Conservation (phyloP, 1,140 invertebrate genomes). For the Lepidurus apus region DNA sequence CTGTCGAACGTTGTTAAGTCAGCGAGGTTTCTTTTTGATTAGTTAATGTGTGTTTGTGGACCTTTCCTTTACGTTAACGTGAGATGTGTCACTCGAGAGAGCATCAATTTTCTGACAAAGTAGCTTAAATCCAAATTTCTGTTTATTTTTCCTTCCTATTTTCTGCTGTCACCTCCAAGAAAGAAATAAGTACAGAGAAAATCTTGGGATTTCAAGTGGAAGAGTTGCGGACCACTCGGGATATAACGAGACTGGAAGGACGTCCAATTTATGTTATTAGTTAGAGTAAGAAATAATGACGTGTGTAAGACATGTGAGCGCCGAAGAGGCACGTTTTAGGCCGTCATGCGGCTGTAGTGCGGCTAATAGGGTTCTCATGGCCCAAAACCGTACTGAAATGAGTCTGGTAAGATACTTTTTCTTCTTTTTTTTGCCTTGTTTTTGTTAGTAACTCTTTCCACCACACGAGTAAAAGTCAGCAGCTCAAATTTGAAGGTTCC, state of each 20-base stretch:
- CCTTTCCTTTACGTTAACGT: not conserved
- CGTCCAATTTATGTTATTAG: constrained; percentile 2
- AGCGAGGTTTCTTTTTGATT: not conserved
- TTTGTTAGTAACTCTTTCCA: too few species aligned
- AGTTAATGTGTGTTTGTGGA: not conserved
- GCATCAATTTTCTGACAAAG: too few species aligned
- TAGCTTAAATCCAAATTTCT: too few species aligned
- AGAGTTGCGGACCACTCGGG: not conserved
- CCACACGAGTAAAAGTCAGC: too few species aligned
- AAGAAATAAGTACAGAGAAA: too few species aligned
- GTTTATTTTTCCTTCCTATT: too few species aligned
- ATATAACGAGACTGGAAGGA: not conserved
- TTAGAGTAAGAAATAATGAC: not conserved
- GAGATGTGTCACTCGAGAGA: not conserved
- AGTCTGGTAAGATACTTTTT: not conserved
- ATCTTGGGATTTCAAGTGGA: not conserved
- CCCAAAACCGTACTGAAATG: not conserved
- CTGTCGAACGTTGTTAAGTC: constrained; percentile 9
- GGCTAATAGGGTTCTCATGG: not conserved
- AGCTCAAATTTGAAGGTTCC: too few species aligned
- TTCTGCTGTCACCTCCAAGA: too few species aligned
- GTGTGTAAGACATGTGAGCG: not conserved
- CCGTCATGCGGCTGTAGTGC: not conserved
- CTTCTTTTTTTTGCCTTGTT: not conserved
- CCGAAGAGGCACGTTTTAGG: not conserved